Evolutionary conservation across 2,888 invertebrate species (phyloP), one percentile per base, ranked within the genome.

Genomic region (Sceliomorpha sp.): DNA sequence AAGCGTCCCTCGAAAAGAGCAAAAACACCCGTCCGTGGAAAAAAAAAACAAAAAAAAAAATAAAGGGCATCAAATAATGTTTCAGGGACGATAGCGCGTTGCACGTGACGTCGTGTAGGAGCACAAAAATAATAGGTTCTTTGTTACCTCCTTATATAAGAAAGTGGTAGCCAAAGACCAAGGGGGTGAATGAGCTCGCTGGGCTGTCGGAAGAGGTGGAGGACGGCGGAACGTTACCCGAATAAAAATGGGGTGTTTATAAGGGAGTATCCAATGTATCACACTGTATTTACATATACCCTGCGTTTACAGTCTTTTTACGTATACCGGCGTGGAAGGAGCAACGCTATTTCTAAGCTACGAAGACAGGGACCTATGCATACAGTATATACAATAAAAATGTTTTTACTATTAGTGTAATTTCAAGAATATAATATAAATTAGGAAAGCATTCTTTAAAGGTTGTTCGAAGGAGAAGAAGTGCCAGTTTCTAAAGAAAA

Each of bases 381-480:
- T 79, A 76, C 67, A 77, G 73, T 76, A 75, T 80, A 83, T 80
- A 81, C 81, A 86, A 88, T 88, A 87, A 86, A 87, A 88, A 88
- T 88, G n/a, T n/a, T n/a, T n/a, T n/a, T n/a, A n/a, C n/a, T n/a
- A n/a, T n/a, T n/a, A n/a, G n/a, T n/a, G n/a, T n/a, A n/a, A n/a
- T n/a, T n/a, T n/a, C n/a, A n/a, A n/a, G n/a, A n/a, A n/a, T n/a
- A n/a, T n/a, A n/a, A n/a, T n/a, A n/a, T n/a, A n/a, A n/a, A n/a
- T n/a, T n/a, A n/a, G n/a, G n/a, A n/a, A n/a, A n/a, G n/a, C n/a
- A n/a, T 55, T 50, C 45, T 44, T 75, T 73, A 36, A 50, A 92
- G 92, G 92, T 90, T 92, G 26, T 93, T 93, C 77, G 93, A 96
- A 79, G 95, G 94, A 1, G 89, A 90, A 37, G 92, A 93, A 78